Base-by-base conservation (phyloP, 2,113 vertebrate species). In the Paraplagusia blochii region DNA sequence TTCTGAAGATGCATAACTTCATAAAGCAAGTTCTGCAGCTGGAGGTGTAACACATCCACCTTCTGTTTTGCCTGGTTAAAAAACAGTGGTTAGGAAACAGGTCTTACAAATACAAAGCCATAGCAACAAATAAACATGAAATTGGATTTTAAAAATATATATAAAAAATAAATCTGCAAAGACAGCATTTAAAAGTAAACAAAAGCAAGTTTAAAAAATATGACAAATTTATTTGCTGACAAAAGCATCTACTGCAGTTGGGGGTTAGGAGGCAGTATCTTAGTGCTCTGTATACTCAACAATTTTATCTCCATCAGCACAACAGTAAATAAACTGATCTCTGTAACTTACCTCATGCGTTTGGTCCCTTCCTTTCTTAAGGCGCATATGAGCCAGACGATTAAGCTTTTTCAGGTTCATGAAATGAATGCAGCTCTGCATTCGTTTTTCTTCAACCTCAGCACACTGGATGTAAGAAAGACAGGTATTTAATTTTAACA, bases 1-100 rank as follows among this genome's bases (percentile, higher is more conserved):
- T 98, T 98, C 87, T 99, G 96, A 58, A 99, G 90, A 79, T 99
- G 97, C 95, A 99, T 94, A 71, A 98, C 95, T 87, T 98, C 96
- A 14, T 98, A 99, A 10, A 98, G 82, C 51, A 99, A 86, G 74
- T 99, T 99, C 87, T 99, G 97, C n/a, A 99, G 89, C 89, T 98
- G 95, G 49, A 99, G 91, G 62, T 99, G 95, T 62, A 97, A 93
- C 0, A 94, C 96, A 0, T 99, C 96, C 0, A 98, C 97, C 66
- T 88, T 94, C 83, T 97, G 97, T 86, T 99, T 99, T 1, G 95
- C 93, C 97, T 99, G 73, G 2, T 66, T 42, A 44, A 16, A 15
- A 59, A 8, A 44, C 13, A 19, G 9, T 7, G 8, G 2, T 56
- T 42, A 61, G n/a, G n/a, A 16, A 4, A n/a, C 7, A 50, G 1